Evolutionary conservation across 2,113 vertebrate species (phyloP), one percentile per base, ranked within the genome.

Genomic region (Xiphias gladius): DNA sequence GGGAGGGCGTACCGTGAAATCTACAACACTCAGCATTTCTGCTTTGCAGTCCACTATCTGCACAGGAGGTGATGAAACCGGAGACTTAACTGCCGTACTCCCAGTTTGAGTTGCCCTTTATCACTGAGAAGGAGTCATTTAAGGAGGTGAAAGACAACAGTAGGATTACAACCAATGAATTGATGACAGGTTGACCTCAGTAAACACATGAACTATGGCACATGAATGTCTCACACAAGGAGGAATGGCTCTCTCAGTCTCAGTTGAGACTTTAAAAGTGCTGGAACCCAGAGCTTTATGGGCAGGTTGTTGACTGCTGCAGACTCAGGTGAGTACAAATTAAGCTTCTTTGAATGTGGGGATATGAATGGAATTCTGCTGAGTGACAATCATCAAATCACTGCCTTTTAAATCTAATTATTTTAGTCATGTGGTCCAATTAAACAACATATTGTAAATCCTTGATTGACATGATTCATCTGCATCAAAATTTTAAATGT

Each of bases 281-380:
- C 32, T 26, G 22, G 37, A 70, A 24, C 58, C 17, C 61, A 58
- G 62, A 67, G 58, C 50, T 75, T 37, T 63, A 2, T 24, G 19
- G 9, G 48, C 67, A 65, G 28, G n/a, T 4, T 28, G 20, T 32
- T 22, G 41, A 72, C 28, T 32, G 58, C 37, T 17, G 55, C 50
- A 54, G 28, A 76, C n/a, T 65, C 35, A 85, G 86, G 90, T 92
- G 48, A 92, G 90, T 37, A 67, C 5, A 41, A 2, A 54, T 32
- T 37, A 0, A 9, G 3, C 65, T 67, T 19, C 67, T 83, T 39
- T 85, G 16, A 73, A 65, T 69, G 30, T 55, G 3, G 13, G n/a
- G 32, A 57, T 59, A 32, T 50, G 3, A 55, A 43, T 3, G 37
- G 3, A 73, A 41, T 24, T 63, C 14, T 63, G 9, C 2, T 37